Conservation (phyloP, 1,140 invertebrate species). For the Camponotus vicinus region DNA sequence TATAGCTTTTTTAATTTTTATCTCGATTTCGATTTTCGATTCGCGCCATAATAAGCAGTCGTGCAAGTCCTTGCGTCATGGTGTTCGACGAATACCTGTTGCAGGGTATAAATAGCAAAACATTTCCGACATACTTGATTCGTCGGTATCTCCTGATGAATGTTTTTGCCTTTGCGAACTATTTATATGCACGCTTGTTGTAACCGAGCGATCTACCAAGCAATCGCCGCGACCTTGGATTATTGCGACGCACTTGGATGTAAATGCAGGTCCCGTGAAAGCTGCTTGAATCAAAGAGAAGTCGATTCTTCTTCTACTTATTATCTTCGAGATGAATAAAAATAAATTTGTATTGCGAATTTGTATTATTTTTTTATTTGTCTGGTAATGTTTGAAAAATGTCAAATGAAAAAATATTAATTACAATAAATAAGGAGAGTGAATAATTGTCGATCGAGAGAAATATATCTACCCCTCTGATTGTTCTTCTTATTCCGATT, state of each 20-base stretch:
- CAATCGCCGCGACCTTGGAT: constrained; percentile 22
- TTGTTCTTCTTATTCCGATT: neutral
- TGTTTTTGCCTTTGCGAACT: constrained; percentile 14
- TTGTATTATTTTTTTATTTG: too few relatives aligned
- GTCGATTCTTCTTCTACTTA: too few relatives aligned
- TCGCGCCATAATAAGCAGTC: neutral
- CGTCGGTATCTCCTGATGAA: neutral
- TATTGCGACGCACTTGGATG: neutral
- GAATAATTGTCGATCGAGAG: neutral
- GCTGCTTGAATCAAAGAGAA: neutral
- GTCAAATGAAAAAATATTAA: neutral
- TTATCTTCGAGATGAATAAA: too few relatives aligned
- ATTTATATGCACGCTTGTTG: constrained; percentile 31
- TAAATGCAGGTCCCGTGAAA: neutral
- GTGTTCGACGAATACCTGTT: constrained; percentile 21
- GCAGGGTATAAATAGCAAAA: constrained; percentile 46
- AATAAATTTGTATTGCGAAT: too few relatives aligned
- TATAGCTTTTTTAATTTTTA: neutral
- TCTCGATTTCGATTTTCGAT: neutral
- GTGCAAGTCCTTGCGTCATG: neutral
- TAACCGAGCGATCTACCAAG: neutral
- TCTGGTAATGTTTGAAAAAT: neutral
- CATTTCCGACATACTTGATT: constrained; percentile 16
- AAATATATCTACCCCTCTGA: neutral
- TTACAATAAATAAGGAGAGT: neutral